Conservation (phyloP, 2,797 vertebrate species). For the Sternotherus odoratus region DNA sequence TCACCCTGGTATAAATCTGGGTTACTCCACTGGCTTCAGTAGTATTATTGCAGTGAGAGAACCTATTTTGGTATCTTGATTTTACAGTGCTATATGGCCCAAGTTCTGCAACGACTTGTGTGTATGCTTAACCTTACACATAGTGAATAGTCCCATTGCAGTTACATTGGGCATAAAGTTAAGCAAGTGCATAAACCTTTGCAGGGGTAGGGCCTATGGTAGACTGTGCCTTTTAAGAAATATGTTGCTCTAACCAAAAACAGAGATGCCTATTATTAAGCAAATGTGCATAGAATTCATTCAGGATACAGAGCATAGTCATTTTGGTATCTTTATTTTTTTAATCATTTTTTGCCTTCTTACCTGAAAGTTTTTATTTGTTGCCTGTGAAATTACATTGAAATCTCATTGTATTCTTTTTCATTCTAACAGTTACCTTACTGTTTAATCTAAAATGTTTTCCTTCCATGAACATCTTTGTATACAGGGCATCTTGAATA, state of each 20-base stretch:
- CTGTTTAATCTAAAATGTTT: constrained; percentile 17
- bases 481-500: constrained; percentile 14
- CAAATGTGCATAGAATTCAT: constrained; percentile 5
- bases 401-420: neutral
- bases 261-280: neutral
- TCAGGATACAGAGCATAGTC: constrained; percentile 48
- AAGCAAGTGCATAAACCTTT: neutral
- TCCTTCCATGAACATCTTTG: neutral
- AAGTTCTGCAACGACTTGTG: neutral
- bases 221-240: neutral
- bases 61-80: neutral
- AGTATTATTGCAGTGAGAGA: neutral
- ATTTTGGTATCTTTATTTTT: neutral
- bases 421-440: neutral
- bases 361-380: constrained; percentile 31
- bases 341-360: neutral
- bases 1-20: neutral
- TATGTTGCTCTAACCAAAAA: neutral
- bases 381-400: neutral
- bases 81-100: neutral
- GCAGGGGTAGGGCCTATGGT: neutral
- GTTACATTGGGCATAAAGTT: neutral
- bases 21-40: neutral
- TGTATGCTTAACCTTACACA: neutral
- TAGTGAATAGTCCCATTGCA: neutral